phyloP scores from a whole-genome alignment of 2,113 vertebrate genomes.

The Orthonyx spaldingii region DNA sequence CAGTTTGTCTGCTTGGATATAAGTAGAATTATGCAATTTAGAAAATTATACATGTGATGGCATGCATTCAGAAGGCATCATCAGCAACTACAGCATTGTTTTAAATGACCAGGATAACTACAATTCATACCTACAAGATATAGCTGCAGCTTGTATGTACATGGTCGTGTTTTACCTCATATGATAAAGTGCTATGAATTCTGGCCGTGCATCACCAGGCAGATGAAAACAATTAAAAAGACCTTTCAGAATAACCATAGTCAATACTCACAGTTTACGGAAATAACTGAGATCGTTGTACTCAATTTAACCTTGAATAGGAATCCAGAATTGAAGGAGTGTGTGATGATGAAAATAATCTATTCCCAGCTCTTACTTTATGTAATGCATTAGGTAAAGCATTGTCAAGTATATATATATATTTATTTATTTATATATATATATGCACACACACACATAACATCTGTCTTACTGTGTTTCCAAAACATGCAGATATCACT shows the following conservation, averaged over 20 bases:
- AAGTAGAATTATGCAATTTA: not conserved
- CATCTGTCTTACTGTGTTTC: not conserved
- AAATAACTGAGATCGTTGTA: not conserved
- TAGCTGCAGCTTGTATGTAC: not conserved
- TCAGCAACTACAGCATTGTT: not conserved
- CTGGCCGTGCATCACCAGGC: not conserved
- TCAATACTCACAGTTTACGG: not conserved
- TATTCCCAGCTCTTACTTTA: not conserved
- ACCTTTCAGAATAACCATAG: not conserved
- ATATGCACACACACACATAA: not conserved
- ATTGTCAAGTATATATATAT: not conserved
- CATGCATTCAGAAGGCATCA: not conserved
- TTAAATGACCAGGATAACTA: not conserved
- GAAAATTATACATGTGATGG: not conserved
- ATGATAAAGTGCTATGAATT: not conserved
- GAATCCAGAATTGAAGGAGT: not conserved
- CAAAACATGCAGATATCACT: not conserved
- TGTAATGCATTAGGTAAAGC: not conserved
- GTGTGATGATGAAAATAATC: not conserved
- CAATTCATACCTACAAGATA: not conserved
- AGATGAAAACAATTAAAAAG: not conserved
- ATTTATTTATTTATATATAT: not conserved
- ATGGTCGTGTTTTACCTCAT: not conserved
- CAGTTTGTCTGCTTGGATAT: not conserved
- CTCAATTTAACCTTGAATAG: not conserved